phyloP scores from a whole-genome alignment of 2,888 invertebrate genomes.

The Willowsia nigromaculata region DNA sequence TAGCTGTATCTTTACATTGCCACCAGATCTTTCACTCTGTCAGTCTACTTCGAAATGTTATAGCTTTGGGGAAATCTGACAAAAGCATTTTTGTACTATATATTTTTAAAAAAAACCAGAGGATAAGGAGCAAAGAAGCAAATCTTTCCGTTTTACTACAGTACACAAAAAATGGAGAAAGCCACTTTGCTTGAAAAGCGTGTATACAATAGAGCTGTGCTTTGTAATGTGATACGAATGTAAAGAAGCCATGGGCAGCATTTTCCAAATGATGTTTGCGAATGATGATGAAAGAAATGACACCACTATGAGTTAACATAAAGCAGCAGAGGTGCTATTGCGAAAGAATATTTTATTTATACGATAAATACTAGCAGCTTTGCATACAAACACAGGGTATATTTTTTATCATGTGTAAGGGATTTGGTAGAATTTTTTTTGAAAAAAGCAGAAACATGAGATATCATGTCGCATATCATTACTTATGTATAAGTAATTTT shows the following conservation, averaged over 20 bases:
- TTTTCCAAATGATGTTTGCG: constrained; percentile 2
- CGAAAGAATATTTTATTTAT: neutral
- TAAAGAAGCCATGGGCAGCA: constrained; percentile 7
- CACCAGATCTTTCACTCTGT: neutral
- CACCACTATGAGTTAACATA: neutral
- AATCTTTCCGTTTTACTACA: neutral
- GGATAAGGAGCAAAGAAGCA: no score
- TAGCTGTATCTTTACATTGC: neutral
- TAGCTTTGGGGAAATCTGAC: constrained; percentile 1
- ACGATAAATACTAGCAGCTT: neutral
- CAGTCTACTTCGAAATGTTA: neutral
- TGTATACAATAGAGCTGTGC: neutral
- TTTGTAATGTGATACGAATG: neutral
- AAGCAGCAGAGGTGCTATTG: neutral
- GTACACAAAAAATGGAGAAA: neutral
- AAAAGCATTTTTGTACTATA: neutral
- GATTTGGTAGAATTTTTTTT: no score
- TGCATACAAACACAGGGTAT: neutral
- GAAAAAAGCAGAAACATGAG: neutral
- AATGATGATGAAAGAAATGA: constrained; percentile 14
- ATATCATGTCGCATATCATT: neutral
- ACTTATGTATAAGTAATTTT: no score
- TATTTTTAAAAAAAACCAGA: no score
- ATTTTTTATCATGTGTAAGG: no score
- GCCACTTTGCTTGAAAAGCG: neutral